Percentiles rank a stretch among this genome's conserved stretches.
Evolutionary conservation across 2,797 vertebrate genomes (phyloP).

Genomic region (Phylloscopus collybita): DNA sequence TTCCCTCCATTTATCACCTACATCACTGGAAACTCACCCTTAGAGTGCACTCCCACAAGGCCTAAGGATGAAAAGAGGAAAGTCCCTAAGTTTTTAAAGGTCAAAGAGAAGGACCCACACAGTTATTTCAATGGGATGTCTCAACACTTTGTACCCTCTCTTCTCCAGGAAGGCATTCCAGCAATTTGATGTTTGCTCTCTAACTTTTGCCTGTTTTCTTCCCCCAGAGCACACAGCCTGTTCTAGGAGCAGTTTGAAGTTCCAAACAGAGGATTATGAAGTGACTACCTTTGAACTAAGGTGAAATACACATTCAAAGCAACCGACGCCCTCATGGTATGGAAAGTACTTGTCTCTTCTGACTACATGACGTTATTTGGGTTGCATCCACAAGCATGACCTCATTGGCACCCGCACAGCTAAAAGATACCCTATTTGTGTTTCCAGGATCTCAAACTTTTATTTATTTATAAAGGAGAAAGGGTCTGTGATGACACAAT

Average conservation of each 20-base stretch:
- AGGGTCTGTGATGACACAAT: background rate
- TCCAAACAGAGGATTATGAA: background rate
- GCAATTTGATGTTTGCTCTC: background rate
- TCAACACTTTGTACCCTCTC: background rate
- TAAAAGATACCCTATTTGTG: background rate
- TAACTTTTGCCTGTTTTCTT: background rate
- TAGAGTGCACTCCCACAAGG: background rate
- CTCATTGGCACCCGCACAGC: background rate
- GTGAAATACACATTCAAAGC: background rate
- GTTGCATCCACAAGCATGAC: background rate
- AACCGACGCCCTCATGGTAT: background rate
- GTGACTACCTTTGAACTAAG: background rate
- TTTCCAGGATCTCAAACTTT: background rate
- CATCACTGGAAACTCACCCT: background rate
- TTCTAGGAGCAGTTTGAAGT: background rate
- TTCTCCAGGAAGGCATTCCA: background rate
- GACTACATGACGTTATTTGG: background rate
- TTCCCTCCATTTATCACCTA: background rate
- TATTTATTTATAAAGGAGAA: background rate
- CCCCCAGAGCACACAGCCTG: background rate
- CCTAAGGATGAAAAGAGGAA: background rate
- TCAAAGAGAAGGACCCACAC: background rate
- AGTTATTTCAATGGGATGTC: background rate
- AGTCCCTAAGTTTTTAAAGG: background rate
- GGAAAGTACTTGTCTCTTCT: background rate